Conservation (phyloP, 2,888 invertebrate species). For the Cataglyphis altisquamis region DNA sequence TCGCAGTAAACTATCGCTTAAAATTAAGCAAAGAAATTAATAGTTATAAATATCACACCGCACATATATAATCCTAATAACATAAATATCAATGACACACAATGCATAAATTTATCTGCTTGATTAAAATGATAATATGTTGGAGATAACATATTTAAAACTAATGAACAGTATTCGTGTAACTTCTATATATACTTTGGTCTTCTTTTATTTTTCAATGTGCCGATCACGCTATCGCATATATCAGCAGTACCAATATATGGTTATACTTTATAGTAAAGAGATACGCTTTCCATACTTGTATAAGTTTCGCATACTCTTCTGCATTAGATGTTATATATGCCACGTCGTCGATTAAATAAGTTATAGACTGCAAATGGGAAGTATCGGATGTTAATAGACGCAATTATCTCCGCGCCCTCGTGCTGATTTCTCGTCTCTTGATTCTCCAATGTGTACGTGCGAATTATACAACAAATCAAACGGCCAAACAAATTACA, state of each 20-base stretch:
- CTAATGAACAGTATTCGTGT: not conserved
- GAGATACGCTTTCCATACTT: not conserved
- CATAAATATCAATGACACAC: not conserved
- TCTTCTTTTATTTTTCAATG: not conserved
- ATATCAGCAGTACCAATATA: not conserved
- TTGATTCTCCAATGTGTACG: constrained; percentile 50
- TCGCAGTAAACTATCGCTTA: not conserved
- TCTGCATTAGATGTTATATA: constrained; percentile 11
- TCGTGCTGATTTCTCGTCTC: constrained; percentile 36
- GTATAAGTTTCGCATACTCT: constrained; percentile 7
- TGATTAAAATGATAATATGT: not conserved
- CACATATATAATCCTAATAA: not conserved
- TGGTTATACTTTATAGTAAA: not conserved
- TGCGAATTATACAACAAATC: constrained; percentile 74
- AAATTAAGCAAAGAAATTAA: not conserved
- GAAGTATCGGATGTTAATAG: constrained; percentile 41
- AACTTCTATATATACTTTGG: not conserved
- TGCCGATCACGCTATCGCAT: not conserved
- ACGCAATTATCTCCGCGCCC: constrained; percentile 23
- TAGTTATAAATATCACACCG: not conserved
- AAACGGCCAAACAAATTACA: constrained; percentile 63
- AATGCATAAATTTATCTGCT: not conserved
- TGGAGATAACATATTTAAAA: constrained; percentile 3
- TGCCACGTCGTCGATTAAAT: constrained; percentile 29
- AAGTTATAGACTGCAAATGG: constrained; percentile 42